These are phyloP conservation scores for Lagopus leucura DNA, from an alignment of 2,113 vertebrate genomes.

Conservation along the genomic window DNA sequence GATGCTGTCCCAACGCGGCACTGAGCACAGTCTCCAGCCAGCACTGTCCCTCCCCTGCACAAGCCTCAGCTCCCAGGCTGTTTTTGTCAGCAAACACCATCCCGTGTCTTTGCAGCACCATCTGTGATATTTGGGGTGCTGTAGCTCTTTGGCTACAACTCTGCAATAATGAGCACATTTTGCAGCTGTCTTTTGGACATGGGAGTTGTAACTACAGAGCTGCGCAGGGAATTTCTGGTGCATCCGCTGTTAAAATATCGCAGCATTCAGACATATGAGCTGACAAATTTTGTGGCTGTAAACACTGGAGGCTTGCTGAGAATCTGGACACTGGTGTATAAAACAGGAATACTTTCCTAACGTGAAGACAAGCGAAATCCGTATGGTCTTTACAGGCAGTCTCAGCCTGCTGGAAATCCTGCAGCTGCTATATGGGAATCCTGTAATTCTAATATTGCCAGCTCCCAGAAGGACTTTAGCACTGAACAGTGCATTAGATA, in stretches of 20 bases:
- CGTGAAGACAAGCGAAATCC: constrained; percentile 42
- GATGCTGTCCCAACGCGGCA: rapidly evolving
- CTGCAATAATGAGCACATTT: neutral
- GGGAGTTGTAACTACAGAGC: constrained; percentile 23
- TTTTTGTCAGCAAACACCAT: neutral
- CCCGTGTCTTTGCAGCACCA: neutral
- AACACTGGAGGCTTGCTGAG: constrained; percentile 59
- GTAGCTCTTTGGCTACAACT: neutral
- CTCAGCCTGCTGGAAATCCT: constrained; percentile 17
- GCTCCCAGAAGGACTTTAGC: constrained; percentile 37
- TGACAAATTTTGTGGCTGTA: constrained; percentile 62
- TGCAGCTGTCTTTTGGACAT: constrained; percentile 29
- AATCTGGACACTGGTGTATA: constrained; percentile 32
- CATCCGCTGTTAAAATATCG: neutral
- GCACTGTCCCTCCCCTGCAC: neutral
- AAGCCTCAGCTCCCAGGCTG: neutral
- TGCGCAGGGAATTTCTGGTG: constrained; percentile 25
- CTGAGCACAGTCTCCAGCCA: neutral
- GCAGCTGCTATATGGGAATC: constrained; percentile 23
- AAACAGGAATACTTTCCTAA: constrained; percentile 37
- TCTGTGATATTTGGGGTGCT: constrained; percentile 17
- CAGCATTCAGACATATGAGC: constrained; percentile 37
- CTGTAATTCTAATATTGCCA: constrained; percentile 20
- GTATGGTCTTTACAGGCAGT: neutral
- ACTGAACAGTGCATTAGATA: constrained; percentile 46